A percentile compares a stretch with the other conserved stretches of the same genome.
phyloP scores from a whole-genome alignment of 2,888 invertebrate genomes.

The Cordylochernes scorpioides region DNA sequence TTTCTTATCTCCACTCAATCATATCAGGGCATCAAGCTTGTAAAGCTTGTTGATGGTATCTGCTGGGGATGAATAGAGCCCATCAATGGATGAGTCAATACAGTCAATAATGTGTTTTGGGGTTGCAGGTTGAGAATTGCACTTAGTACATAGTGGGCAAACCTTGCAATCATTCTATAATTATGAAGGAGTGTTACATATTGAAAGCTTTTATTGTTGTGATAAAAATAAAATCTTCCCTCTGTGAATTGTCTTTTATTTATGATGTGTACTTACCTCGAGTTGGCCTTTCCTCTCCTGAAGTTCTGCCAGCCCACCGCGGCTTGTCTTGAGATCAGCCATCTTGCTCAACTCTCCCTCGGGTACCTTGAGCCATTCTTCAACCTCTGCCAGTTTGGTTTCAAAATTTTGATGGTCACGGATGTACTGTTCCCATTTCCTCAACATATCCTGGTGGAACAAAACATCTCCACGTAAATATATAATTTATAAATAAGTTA shows the following conservation, averaged over 20 bases:
- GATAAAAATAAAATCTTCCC: not conserved
- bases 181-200: too few relatives aligned
- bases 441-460: slow-evolving; percentile 42
- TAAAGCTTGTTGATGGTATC: too few relatives aligned
- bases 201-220: not conserved
- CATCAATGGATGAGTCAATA: too few relatives aligned
- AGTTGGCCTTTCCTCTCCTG: slow-evolving; percentile 19
- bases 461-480: slow-evolving; percentile 2
- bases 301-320: slow-evolving; percentile 54
- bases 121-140: too few relatives aligned
- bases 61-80: too few relatives aligned
- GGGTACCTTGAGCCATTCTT: slow-evolving; percentile 43
- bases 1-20: too few relatives aligned
- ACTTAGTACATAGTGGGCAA: too few relatives aligned
- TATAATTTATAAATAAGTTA: slow-evolving; percentile 1
- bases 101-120: too few relatives aligned
- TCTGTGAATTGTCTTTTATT: not conserved
- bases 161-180: too few relatives aligned
- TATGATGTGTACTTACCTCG: slow-evolving; percentile 15
- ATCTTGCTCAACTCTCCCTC: slow-evolving; percentile 44
- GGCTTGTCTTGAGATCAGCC: slow-evolving; percentile 52
- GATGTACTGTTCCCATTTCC: slow-evolving; percentile 53
- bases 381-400: slow-evolving; percentile 39
- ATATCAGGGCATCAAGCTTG: too few relatives aligned
- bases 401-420: slow-evolving; percentile 59